Base-by-base conservation (phyloP, 2,888 invertebrate genomes). In the Ischnura elegans region DNA sequence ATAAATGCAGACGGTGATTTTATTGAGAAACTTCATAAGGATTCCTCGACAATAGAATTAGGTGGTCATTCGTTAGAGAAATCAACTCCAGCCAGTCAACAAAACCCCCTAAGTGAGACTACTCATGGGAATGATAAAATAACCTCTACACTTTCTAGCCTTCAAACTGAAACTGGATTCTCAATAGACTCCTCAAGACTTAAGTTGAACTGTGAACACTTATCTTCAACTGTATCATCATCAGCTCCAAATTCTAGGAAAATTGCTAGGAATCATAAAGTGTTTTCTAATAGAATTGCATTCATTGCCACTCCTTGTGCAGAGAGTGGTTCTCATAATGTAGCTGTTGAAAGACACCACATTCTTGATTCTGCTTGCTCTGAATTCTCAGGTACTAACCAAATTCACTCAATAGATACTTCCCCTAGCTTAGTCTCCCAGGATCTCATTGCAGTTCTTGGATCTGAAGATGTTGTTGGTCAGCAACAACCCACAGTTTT, bases 371-470 rank as follows among this genome's bases (percentile, higher is more conserved):
- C 90, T 61, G 42, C 45, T 6, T 45, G 61, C 43, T 19, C 90
- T 0, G 61, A 90, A 43, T 66, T 43, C 61, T 61, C 90, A 2
- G 25, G 43, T 0, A 47, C 43, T 13, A 61, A 42, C 43, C 90
- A 90, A 61, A 90, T 90, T 16, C 90, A 90, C 36, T 90, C 90
- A 55, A 61, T 90, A 4, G 90, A 90, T 8, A 66, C 61, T 8
- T 90, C 90, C 47, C 55, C 90, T 16, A 61, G n/a, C 61, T 61
- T 90, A 61, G 90, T 90, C 43, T 61, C 90, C 25, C 90, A 90
- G 43, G 90, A 90, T 45, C 43, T 90, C 25, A 90, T 90, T n/a
- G 61, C 90, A 61, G 90, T 90, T 43, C 90, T 90, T 87, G 87
- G 42, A 13, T 25, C 61, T 25, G 90, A 90, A 43, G 90, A 90